Base-by-base conservation (phyloP, 92 coral and sea anemone species). In the Muricea muricata region DNA sequence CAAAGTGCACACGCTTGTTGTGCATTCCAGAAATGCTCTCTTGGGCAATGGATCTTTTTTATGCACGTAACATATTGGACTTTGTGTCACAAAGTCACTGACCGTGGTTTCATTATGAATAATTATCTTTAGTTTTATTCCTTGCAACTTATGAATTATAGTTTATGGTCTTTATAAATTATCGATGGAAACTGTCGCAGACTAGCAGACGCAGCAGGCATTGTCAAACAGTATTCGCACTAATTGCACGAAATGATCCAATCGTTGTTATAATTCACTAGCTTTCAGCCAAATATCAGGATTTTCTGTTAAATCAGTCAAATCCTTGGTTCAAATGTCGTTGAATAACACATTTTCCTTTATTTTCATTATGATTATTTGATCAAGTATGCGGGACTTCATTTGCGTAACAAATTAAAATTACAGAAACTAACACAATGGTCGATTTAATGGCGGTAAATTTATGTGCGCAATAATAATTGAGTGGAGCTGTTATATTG, bases 381-480 rank as follows among this genome's bases (percentile, higher is more conserved):
- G 60, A 37, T 52, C 60, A 52, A 52, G 20, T 52, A 52, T 30
- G 70, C 30, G 30, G 30, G 30, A 5, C 18, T 63, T 32, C 18
- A 28, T 63, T 63, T 28, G 20, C 35, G 70, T 63, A 63, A 28
- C 37, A 63, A 63, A 52, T 52, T 9, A 52, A 52, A 20, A 52
- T 52, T 2, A 52, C 60, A 52, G 26, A 52, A 48, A 52, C 23
- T 18, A 52, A 9, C 56, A 52, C 60, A 52, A 52, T 52, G 26
- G 3, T 25, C 60, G 23, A 25, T 52, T 4, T 26, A 63, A 32
- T 12, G 70, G 37, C 70, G 70, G 70, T 52, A 52, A 52, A 52
- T 63, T 63, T 63, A 32, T 63, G 18, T 63, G 70, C 70, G 70
- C 70, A 31, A 63, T 32, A 28, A 26, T 26, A 28, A 24, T 60